These are phyloP conservation scores for Percopsis omiscomaycus DNA, from an alignment of 2,797 vertebrate genomes.

Conservation along the genomic window DNA sequence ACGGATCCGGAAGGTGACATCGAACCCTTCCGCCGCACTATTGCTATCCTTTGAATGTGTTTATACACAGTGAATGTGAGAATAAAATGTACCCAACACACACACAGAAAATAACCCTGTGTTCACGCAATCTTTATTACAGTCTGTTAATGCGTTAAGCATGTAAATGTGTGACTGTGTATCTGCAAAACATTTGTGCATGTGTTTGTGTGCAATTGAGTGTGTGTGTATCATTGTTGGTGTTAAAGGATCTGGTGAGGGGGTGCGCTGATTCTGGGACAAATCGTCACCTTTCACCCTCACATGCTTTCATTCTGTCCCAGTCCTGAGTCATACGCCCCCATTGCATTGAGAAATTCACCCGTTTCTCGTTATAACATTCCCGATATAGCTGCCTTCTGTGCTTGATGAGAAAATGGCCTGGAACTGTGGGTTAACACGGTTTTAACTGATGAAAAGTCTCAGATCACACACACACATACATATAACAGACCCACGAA, in stretches of 20 bases:
- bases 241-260: conserved; percentile 69
- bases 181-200: not conserved
- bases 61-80: no score
- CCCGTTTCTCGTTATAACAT: conserved; percentile 17
- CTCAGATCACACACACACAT: conserved; percentile 13
- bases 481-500: conserved; percentile 7
- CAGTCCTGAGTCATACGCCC: conserved; percentile 54
- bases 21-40: no score
- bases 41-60: no score
- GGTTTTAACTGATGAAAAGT: not conserved
- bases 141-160: no score
- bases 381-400: conserved; percentile 44
- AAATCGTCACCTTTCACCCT: conserved; percentile 53
- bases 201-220: conserved; percentile 3
- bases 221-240: conserved; percentile 19
- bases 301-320: conserved; percentile 37
- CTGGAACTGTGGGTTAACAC: conserved; percentile 14
- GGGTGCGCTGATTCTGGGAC: conserved; percentile 63
- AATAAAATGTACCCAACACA: no score
- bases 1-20: no score
- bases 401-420: conserved; percentile 25
- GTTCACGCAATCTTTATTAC: no score
- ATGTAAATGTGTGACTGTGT: not conserved
- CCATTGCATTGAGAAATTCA: conserved; percentile 3
- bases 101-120: no score